Base-by-base conservation (phyloP, 2,113 vertebrate species). In the Pogona vitticeps region DNA sequence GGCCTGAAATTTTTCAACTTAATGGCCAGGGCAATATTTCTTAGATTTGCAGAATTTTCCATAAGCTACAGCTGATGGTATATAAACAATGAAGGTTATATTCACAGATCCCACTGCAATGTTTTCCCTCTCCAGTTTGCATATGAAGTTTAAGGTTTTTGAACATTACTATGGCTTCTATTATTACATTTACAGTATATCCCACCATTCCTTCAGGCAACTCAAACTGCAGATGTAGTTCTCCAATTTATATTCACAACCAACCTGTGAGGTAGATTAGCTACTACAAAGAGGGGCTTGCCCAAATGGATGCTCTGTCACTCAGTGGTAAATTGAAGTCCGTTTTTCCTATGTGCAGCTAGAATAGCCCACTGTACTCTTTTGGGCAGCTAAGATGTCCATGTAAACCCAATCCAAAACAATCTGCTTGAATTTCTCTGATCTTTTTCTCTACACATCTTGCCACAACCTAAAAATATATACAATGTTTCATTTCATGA, bases 1-100 rank as follows among this genome's bases (percentile, higher is more conserved):
- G 42, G 80, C 80, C 80, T 82, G 80, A 82, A 63, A 82, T 82
- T 84, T 75, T 79, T 84, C 92, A 84, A 13, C 20, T 77, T 76
- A 83, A 80, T 80, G 28, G 10, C 61, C 81, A 84, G 72, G 46
- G 17, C 72, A 65, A 0, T 79, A 67, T 85, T 72, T 6, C 14
- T 85, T 42, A 58, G 36, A 33, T 31, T 92, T 83, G 42, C 3
- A 2, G 59, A 67, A 33, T 2, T 91, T 92, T 71, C 8, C 31
- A 33, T 56, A 36, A 9, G 2, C 2, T 87, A 79, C 89, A 90
- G 2, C 1, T 82, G 88, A 90, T 46, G 77, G 85, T 85, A 88
- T 61, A 70, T 70, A 90, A 92, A 83, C 5, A 88, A 58, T 5
- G 0, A 18, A 9, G 15, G 0, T 70, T 68, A 15, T 14, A 2